Percentiles rank a stretch among this genome's conserved stretches.
These are phyloP conservation scores for Chaetodon auriga DNA, from an alignment of 2,113 vertebrate genomes.

Conservation along the genomic window DNA sequence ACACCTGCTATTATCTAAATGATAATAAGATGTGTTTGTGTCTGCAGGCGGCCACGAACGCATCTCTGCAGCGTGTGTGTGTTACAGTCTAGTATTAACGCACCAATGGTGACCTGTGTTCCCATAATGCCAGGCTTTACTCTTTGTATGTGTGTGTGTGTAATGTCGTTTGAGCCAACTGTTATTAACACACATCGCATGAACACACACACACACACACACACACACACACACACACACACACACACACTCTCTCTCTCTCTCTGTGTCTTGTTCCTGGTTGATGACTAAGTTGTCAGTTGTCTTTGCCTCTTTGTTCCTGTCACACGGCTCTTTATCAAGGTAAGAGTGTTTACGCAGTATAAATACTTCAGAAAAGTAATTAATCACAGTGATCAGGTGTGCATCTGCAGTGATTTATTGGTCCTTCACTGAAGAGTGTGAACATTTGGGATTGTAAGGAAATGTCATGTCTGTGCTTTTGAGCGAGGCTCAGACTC, in stretches of 20 bases:
- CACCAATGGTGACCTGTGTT: conserved; percentile 21
- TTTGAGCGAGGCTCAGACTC: no score
- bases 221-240: no score
- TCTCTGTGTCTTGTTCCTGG: neutral
- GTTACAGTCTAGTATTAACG: conserved; percentile 39
- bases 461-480: no score
- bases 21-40: conserved; percentile 49
- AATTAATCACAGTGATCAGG: no score
- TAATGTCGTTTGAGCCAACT: conserved; percentile 2
- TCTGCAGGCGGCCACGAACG: conserved; percentile 30
- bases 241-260: neutral
- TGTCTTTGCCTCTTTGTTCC: conserved; percentile 41
- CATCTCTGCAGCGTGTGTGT: conserved; percentile 2
- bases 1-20: conserved; percentile 61
- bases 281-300: conserved; percentile 32
- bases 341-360: conserved; percentile 27
- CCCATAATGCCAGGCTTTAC: conserved; percentile 58
- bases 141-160: neutral
- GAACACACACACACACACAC: no score
- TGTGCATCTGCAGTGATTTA: neutral
- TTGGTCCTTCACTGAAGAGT: neutral
- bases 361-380: no score
- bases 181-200: neutral
- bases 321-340: conserved; percentile 23
- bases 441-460: no score